Evolutionary conservation across 1,140 invertebrate genomes (phyloP).

Genomic region (Radopholus similis): DNA sequence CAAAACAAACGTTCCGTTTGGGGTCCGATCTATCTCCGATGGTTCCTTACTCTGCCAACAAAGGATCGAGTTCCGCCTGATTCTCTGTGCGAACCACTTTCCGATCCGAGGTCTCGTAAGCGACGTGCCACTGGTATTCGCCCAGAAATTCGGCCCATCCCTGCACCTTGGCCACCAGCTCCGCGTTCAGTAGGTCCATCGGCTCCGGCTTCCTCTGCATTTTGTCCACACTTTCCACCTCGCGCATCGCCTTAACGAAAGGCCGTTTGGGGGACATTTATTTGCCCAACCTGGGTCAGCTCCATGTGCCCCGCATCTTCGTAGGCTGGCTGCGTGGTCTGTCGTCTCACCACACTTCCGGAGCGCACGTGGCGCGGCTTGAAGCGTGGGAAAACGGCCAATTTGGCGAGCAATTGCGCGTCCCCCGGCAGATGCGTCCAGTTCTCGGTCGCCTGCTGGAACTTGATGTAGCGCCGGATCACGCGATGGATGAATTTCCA

Average conservation of each 20-base stretch:
- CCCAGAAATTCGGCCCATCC: neutral
- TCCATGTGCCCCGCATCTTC: neutral
- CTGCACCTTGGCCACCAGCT: neutral
- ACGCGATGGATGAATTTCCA: neutral
- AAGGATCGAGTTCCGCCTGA: neutral
- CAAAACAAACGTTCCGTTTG: too few relatives aligned
- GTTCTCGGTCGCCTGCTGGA: neutral
- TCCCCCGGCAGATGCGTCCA: neutral
- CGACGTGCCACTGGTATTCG: neutral
- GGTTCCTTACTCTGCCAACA: too few relatives aligned
- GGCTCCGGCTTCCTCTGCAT: neutral
- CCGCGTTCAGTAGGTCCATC: neutral
- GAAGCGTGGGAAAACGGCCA: neutral
- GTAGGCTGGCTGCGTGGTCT: neutral
- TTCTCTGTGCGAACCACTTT: neutral
- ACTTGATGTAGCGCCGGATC: neutral
- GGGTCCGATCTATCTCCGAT: too few relatives aligned
- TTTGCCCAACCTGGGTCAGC: neutral
- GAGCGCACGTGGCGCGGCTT: neutral
- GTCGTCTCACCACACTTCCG: neutral
- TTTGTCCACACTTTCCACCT: neutral
- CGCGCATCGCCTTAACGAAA: too few relatives aligned
- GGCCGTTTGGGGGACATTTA: too few relatives aligned
- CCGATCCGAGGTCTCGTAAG: neutral
- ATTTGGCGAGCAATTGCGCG: neutral